Percentiles rank a stretch among this genome's conserved stretches.
phyloP scores from a whole-genome alignment of 1,140 invertebrate species.

The Eriosoma lanigerum region DNA sequence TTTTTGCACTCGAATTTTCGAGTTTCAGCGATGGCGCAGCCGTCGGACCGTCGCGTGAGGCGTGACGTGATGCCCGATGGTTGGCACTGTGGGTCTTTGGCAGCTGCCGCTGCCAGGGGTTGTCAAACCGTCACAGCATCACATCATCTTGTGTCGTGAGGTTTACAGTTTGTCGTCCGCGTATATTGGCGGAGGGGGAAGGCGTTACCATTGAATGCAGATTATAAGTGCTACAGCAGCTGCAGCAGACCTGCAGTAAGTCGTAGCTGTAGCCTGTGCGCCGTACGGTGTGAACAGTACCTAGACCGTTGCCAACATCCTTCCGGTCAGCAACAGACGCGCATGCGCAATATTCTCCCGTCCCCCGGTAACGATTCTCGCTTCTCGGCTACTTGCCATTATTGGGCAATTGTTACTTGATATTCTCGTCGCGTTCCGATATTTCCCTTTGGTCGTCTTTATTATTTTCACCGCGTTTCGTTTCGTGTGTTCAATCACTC shows the following conservation, averaged over 20 bases:
- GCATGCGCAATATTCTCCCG: neutral
- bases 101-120: constrained; percentile 6
- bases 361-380: neutral
- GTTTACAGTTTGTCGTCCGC: too few species aligned
- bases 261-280: neutral
- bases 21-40: neutral
- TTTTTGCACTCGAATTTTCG: neutral
- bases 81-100: too few species aligned
- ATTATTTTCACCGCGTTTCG: neutral
- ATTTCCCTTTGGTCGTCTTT: neutral
- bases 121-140: neutral
- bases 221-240: too few species aligned
- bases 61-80: neutral
- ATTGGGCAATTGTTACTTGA: constrained; percentile 51
- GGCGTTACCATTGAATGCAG: too few species aligned
- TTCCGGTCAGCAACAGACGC: neutral
- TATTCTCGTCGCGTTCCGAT: constrained; percentile 28
- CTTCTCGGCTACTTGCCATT: constrained; percentile 38
- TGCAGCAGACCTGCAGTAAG: too few species aligned
- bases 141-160: neutral
- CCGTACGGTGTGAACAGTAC: neutral
- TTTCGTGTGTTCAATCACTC: neutral
- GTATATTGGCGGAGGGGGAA: too few species aligned
- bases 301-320: constrained; percentile 28
- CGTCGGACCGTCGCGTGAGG: too few species aligned